Evolutionary conservation across 1,140 invertebrate species (phyloP), one percentile per base, ranked within the genome.

Genomic region (Calephelis nemesis): DNA sequence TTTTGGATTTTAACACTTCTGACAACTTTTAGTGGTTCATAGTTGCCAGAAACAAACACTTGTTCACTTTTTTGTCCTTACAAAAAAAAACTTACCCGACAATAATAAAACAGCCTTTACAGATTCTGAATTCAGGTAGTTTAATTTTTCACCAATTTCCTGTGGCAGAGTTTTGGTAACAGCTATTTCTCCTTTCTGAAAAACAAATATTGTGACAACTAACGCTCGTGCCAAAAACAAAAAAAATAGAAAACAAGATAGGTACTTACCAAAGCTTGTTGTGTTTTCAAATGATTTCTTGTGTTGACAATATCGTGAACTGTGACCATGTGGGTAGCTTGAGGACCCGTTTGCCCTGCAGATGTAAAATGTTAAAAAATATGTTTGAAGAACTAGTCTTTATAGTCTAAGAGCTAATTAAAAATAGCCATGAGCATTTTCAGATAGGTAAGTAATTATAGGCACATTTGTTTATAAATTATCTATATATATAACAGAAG

Each of bases 91-190:
- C 12, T 81, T 76, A 88, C 87, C 81, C 63, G 81, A 79, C 4
- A 87, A 64, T 3, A 85, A 68, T 15, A 72, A 72, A 5, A 88
- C 87, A 11, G 83, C 70, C 54, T 80, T 80, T 1, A 90, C 84
- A 0, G 83, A 82, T 42, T 78, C 76, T 1, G 85, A 80, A 42
- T 87, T 87, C n/a, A 89, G 67, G 9, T 67, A 73, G 52, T 86
- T 84, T n/a, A 89, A 72, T 65, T 72, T 78, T 39, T 72, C 79
- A 2, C 74, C 69, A 62, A 81, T 82, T 11, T 84, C 77, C 52
- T 68, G 47, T 0, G 78, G 65, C 63, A 78, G 70, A 54, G 74
- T 71, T 6, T 64, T 66, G 9, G 70, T 60, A 40, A 70, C 65
- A 0, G 72, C 65, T 0, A 77, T 62, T 63, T 82, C 78, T 39